phyloP scores from a whole-genome alignment of 92 coral and sea anemone genomes.

The Porites cylindrica region DNA sequence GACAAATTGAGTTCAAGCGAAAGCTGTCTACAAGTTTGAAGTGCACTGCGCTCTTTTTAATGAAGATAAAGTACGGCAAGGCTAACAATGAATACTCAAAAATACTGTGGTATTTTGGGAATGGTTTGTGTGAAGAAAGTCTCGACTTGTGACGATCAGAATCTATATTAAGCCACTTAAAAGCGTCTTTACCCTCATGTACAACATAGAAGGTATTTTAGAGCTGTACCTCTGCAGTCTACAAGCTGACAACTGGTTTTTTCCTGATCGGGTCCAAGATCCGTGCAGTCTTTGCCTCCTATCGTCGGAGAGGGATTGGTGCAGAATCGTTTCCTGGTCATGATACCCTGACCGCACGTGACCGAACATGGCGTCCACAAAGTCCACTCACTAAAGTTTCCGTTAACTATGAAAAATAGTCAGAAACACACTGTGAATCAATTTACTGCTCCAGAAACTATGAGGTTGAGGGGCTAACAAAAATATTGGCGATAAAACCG shows the following conservation, averaged over 20 bases:
- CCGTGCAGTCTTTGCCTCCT: constrained; percentile 91
- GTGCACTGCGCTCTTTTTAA: no score
- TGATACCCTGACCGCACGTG: constrained; percentile 94
- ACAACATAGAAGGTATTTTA: no score
- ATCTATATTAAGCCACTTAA: no score
- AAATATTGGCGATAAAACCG: no score
- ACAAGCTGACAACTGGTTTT: constrained; percentile 95
- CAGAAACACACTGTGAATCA: not conserved
- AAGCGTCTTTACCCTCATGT: no score
- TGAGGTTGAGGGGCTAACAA: not conserved
- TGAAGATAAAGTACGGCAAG: no score
- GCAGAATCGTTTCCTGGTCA: constrained; percentile 89
- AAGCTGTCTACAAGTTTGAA: no score
- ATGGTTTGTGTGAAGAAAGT: no score
- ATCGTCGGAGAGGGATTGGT: constrained; percentile 92
- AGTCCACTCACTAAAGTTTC: constrained; percentile 97
- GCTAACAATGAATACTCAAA: no score
- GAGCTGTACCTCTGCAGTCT: constrained; percentile 85
- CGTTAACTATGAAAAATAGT: constrained; percentile 70
- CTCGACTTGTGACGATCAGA: no score
- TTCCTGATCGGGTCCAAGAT: constrained; percentile 93
- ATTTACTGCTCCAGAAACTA: not conserved
- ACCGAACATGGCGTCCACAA: constrained; percentile 98
- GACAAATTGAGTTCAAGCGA: no score
- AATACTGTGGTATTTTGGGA: no score